Base-by-base conservation (phyloP, 2,797 vertebrate genomes). In the Petrocephalus sullivani region DNA sequence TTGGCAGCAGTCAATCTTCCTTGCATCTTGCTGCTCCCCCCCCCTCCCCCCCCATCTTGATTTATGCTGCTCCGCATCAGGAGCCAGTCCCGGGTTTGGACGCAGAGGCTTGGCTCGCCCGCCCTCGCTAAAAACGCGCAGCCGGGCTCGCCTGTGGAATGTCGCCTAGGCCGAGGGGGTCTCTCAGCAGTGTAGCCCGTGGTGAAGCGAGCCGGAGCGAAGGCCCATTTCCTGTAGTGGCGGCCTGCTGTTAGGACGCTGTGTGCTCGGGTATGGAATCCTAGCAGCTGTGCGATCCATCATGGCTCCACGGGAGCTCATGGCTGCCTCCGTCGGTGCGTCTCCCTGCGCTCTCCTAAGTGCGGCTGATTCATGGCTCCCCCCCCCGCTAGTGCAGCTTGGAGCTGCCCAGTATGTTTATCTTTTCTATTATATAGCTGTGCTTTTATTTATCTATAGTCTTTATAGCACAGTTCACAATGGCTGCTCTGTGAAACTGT, bases 281-380 rank as follows among this genome's bases (percentile, higher is more conserved):
- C 75, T 7, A n/a, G 56, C 85, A 86, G 85, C 85, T 86, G 85
- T 33, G 57, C 53, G 54, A 86, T 60, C 54, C 85, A 86, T 86
- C 57, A 60, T 28, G 23, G 85, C 85, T 86, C 85, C 33, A 0
- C 57, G 57, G 85, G 85, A 86, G 54, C 56, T n/a, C 33, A 21
- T n/a, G 85, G 4, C 28, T 86, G 53, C 54, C 85, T 61, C 85
- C 56, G 1, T 37, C 23, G 54, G 85, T 28, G 75, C 33, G 53
- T 85, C 54, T 85, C 41, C 75, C 75, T 81, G 75, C 19, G 75
- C 75, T 81, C 37, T 21, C 75, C 75, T 81, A 81, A 54, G 21
- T 23, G 82, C 21, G 12, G 51, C 53, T 56, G 53, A 85, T 85
- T 85, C 82, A 85, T 85, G 41, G 41, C 41, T 46, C 28, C 28